phyloP scores from a whole-genome alignment of 1,140 invertebrate species.

The Proctacanthus coquilletti region DNA sequence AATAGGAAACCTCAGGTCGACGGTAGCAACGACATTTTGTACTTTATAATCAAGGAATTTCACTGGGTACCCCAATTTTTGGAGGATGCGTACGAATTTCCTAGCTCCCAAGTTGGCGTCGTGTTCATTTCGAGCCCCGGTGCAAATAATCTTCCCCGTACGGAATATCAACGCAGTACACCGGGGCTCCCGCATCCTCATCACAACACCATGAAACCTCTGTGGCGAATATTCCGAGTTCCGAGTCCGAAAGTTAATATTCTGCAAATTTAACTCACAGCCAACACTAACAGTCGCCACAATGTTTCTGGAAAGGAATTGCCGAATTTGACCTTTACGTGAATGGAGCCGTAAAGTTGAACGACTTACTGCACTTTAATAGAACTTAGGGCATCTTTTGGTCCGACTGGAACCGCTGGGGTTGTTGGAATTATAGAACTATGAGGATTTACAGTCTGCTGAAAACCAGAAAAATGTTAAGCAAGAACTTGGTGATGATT shows the following conservation, averaged over 20 bases:
- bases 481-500: too few species aligned
- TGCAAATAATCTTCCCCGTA: conserved; percentile 98
- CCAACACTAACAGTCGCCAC: conserved; percentile 88
- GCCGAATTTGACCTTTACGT: conserved; percentile 44
- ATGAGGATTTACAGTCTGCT: conserved; percentile 23
- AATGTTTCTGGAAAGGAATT: conserved; percentile 60
- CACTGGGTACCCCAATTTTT: conserved; percentile 92
- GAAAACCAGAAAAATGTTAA: too few species aligned
- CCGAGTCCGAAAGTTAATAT: conserved; percentile 89
- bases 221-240: conserved; percentile 99
- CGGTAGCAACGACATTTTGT: conserved; percentile 98
- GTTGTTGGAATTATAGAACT: conserved; percentile 10
- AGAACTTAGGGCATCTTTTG: conserved; percentile 27
- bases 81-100: conserved; percentile 96
- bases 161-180: conserved; percentile 96
- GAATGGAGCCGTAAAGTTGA: conserved; percentile 16
- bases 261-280: conserved; percentile 71
- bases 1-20: conserved; percentile 95
- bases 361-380: conserved; percentile 30
- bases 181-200: conserved; percentile 91
- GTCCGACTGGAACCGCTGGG: conserved; percentile 11
- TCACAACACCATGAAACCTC: conserved; percentile 95
- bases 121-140: conserved; percentile 92
- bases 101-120: conserved; percentile 83
- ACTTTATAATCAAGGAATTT: conserved; percentile 96